Conservation (phyloP, 1,140 invertebrate species). For the Aricia agestis region DNA sequence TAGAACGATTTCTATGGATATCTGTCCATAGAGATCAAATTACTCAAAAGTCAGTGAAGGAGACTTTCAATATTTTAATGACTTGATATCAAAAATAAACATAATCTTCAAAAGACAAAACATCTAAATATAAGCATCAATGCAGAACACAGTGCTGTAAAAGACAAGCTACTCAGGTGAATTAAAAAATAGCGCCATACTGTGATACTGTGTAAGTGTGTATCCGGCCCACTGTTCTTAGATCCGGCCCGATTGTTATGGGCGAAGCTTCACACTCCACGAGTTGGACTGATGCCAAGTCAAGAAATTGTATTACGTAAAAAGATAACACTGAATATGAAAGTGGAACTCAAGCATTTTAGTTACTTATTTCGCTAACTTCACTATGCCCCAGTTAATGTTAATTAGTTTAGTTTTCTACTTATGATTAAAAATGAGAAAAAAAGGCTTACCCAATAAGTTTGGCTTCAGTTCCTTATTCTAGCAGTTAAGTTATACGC, state of each 20-base stretch:
- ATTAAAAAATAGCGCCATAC: conserved; percentile 7
- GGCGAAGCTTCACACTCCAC: background rate
- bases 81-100: too few relatives aligned
- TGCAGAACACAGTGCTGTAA: conserved; percentile 4
- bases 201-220: too few relatives aligned
- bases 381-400: background rate
- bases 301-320: conserved; percentile 14
- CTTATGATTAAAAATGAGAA: background rate
- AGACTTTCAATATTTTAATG: too few relatives aligned
- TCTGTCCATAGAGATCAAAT: too few relatives aligned
- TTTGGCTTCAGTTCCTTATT: background rate
- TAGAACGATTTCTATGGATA: too few relatives aligned
- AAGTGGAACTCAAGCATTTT: background rate
- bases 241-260: background rate
- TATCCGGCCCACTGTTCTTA: too few relatives aligned
- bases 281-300: conserved; percentile 9
- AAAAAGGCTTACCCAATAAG: conserved; percentile 19
- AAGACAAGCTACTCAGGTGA: conserved; percentile 10
- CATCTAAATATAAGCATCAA: background rate
- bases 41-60: too few relatives aligned
- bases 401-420: background rate
- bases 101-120: background rate
- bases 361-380: background rate
- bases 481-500: conserved; percentile 4
- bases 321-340: background rate